These are phyloP conservation scores for Platichthys stellatus DNA, from an alignment of 2,113 vertebrate species.

Conservation along the genomic window DNA sequence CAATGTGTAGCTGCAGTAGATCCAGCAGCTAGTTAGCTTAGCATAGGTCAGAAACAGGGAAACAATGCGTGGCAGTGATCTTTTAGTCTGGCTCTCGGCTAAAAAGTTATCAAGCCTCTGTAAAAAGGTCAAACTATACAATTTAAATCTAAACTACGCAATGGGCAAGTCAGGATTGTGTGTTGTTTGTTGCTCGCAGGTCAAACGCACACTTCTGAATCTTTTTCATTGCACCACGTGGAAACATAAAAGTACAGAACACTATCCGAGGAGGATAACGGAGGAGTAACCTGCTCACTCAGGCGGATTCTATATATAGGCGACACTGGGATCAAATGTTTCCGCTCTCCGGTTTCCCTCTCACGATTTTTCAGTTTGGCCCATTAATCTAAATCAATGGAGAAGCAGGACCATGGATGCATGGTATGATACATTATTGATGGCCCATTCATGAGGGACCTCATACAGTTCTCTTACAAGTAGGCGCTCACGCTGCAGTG, in stretches of 20 bases:
- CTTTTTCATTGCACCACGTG: too few relatives aligned
- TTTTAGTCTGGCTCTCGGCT: neutral
- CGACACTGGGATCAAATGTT: conserved; percentile 38
- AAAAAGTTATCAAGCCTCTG: neutral
- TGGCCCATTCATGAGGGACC: conserved; percentile 21
- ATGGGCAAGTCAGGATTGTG: neutral
- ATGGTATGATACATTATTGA: conserved; percentile 62
- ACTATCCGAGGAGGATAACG: neutral
- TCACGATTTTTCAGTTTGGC: conserved; percentile 37
- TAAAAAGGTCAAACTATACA: too few relatives aligned
- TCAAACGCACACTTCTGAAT: neutral
- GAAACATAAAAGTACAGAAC: neutral
- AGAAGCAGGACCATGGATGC: conserved; percentile 21
- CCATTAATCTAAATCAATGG: conserved; percentile 59
- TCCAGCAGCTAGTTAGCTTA: too few relatives aligned
- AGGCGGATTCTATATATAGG: conserved; percentile 28
- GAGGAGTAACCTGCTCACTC: conserved; percentile 21
- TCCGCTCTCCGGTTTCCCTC: conserved; percentile 25
- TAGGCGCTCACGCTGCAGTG: neutral
- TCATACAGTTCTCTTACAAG: neutral
- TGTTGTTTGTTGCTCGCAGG: neutral
- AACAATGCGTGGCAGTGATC: neutral
- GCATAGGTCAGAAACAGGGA: too few relatives aligned
- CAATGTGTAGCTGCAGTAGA: too few relatives aligned
- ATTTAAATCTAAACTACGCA: too few relatives aligned